Evolutionary conservation across 2,888 invertebrate genomes (phyloP).

Genomic region (Ormyrus labotus): DNA sequence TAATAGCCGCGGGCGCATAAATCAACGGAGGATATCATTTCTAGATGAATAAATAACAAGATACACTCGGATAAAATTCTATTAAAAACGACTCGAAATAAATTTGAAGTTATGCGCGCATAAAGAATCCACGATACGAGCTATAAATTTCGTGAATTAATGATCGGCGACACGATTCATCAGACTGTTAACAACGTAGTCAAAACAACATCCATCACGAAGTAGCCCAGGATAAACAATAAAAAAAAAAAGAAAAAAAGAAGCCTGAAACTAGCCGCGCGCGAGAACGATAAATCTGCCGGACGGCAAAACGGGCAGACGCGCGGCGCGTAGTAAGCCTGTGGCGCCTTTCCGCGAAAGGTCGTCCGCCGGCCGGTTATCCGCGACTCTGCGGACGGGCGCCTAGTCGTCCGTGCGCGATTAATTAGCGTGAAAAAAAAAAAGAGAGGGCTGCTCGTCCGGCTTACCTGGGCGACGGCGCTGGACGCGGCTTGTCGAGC

Average conservation of each 20-base stretch:
- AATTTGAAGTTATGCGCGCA: not conserved
- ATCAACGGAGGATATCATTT: no score
- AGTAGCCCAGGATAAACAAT: no score
- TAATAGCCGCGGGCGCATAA: no score
- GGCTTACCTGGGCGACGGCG: slow-evolving; percentile 72
- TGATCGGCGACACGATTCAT: not conserved
- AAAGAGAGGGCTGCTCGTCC: not conserved
- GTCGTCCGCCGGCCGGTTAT: no score
- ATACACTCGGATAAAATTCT: not conserved
- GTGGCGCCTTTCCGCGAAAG: no score
- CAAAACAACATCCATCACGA: not conserved
- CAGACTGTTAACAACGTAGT: slow-evolving; percentile 10
- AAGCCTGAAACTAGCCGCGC: not conserved
- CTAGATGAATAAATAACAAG: no score
- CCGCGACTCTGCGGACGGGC: no score
- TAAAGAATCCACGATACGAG: not conserved
- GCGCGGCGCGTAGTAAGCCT: no score
- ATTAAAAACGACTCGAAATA: not conserved
- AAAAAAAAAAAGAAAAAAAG: no score
- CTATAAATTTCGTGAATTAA: slow-evolving; percentile 28
- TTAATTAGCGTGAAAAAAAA: slow-evolving; percentile 18
- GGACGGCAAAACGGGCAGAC: no score
- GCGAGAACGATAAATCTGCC: slow-evolving; percentile 5
- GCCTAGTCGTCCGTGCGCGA: not conserved
- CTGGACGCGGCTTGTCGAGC: slow-evolving; percentile 71